These are phyloP conservation scores for Drosophila pandora DNA, from an alignment of 1,140 invertebrate genomes.

Conservation along the genomic window DNA sequence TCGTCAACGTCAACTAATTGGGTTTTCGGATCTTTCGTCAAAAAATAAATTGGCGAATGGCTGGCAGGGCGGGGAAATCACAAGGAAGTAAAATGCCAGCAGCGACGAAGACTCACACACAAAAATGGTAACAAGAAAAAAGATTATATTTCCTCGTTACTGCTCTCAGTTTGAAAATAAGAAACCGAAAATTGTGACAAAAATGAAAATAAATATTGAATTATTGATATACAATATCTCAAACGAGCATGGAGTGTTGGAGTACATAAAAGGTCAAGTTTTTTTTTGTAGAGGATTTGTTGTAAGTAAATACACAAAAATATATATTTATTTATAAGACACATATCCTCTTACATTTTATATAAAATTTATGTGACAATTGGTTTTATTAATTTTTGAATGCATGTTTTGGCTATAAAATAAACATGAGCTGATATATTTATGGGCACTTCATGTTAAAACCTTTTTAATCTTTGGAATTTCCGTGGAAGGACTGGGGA, in stretches of 20 bases:
- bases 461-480: conserved; percentile 3
- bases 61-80: conserved; percentile 3
- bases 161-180: conserved; percentile 53
- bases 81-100: conserved; percentile 48
- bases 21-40: conserved; percentile 63
- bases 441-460: not conserved
- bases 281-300: conserved; percentile 24
- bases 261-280: conserved; percentile 8
- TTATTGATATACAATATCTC: conserved; percentile 78
- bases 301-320: conserved; percentile 34
- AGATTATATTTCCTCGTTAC: conserved; percentile 81
- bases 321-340: not conserved
- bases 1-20: conserved; percentile 70
- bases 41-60: conserved; percentile 39
- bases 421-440: not conserved
- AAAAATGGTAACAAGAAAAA: conserved; percentile 43
- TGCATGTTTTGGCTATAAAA: not conserved
- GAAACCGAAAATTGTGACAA: conserved; percentile 52
- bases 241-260: conserved; percentile 29
- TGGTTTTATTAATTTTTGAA: conserved; percentile 1
- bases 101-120: conserved; percentile 43
- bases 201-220: conserved; percentile 81
- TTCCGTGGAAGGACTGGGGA: not conserved
- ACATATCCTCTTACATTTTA: conserved; percentile 28
- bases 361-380: conserved; percentile 47